phyloP scores from a whole-genome alignment of 37 sponge, comb jelly and placozoan genomes.

The Geodia barretti region DNA sequence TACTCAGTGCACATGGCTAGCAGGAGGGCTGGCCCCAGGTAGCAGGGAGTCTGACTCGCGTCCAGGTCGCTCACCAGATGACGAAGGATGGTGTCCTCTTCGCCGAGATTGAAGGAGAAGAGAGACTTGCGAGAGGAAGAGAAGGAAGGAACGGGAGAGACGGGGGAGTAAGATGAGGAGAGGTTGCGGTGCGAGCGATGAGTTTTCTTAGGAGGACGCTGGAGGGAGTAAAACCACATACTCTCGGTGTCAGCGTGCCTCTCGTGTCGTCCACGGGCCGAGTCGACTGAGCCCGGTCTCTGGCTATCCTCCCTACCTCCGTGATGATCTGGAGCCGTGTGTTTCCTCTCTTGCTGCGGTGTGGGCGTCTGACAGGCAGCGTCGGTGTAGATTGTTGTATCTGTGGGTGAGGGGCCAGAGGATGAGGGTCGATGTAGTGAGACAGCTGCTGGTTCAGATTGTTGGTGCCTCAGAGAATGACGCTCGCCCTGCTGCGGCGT shows the following conservation, averaged over 20 bases:
- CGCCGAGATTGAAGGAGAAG: conserved; percentile 20
- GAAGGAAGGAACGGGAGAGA: background rate
- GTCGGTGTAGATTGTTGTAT: background rate
- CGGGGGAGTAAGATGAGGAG: background rate
- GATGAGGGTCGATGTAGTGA: no score
- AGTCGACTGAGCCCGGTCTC: background rate
- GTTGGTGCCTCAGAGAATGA: no score
- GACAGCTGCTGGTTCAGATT: no score
- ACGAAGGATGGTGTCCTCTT: conserved; percentile 38
- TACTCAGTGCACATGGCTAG: conserved; percentile 67
- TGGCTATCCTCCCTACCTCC: background rate
- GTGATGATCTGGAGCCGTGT: background rate
- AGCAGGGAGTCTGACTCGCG: background rate
- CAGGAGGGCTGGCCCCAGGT: conserved; percentile 59
- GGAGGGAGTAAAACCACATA: background rate
- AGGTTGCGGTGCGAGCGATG: background rate
- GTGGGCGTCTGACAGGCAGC: background rate
- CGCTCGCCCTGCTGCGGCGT: no score
- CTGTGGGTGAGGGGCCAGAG: background rate
- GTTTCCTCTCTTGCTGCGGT: background rate
- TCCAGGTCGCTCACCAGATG: background rate
- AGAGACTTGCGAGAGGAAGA: conserved; percentile 25
- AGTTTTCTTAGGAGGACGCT: background rate
- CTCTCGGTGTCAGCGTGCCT: background rate
- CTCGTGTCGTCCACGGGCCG: background rate